Evolutionary conservation across 2,888 invertebrate genomes (phyloP), one percentile per base, ranked within the genome.

Genomic region (Brenthis ino): DNA sequence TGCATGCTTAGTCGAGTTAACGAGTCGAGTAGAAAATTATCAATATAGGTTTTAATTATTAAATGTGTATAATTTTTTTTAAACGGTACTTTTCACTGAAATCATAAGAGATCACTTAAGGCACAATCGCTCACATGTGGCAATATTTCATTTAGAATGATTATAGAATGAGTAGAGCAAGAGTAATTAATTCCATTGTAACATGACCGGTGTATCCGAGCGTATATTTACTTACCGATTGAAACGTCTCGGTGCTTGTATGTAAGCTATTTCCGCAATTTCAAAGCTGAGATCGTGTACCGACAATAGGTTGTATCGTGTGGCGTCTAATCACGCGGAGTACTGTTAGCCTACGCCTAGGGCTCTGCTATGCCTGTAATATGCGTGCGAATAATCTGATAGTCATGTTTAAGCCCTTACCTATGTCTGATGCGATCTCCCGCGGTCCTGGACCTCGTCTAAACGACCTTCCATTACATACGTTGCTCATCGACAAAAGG

Each of bases 361-460:
- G 86, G 90, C 83, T 76, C 75, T 73, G 82, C 82, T 81, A 72
- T 70, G 72, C 73, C 75, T 80, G 86, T 91, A 91, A 92, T 91
- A 89, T 91, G 91, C 92, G 93, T 93, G 91, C 91, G 92, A 91
- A 91, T 87, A 87, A 88, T 90, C 81, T 84, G 85, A 89, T 90
- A 88, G 86, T 84, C 85, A 81, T 80, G 77, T 78, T 66, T 65
- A 69, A 63, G 64, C 68, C 67, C 65, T 68, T 65, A 64, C 63
- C 57, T 69, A 24, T 64, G 69, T 64, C 65, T 57, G 72, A 70
- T 70, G 64, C 69, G 69, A 68, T 68, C 63, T 67, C 37, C 55
- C 48, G 56, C 53, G 60, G 48, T 56, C 66, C 66, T 43, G 61
- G 56, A 56, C 55, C 37, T 67, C 56, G 50, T 43, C 67, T n/a